A percentile compares a stretch with the other conserved stretches of the same genome.
phyloP scores from a whole-genome alignment of 2,888 invertebrate genomes.

The Tetranychus truncatus region DNA sequence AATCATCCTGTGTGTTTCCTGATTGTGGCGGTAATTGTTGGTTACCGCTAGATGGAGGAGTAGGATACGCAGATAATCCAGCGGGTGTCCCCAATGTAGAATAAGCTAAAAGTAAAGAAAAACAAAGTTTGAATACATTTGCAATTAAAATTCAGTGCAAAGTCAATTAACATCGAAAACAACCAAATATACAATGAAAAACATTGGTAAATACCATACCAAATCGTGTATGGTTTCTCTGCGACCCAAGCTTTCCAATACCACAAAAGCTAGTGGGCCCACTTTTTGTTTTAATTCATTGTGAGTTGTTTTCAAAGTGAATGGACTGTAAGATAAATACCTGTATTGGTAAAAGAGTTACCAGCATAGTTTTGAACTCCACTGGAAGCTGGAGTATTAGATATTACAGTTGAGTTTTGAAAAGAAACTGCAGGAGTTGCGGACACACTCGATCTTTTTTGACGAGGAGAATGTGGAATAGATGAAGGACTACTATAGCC shows the following conservation, averaged over 20 bases:
- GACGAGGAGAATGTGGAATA: conserved; percentile 6
- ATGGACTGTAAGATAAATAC: background rate
- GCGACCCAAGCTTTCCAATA: no score
- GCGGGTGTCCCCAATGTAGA: background rate
- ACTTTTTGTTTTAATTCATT: no score
- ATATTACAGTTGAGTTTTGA: conserved; percentile 17
- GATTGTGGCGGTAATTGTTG: conserved; percentile 7
- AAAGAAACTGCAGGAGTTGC: conserved; percentile 18
- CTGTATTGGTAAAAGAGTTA: background rate
- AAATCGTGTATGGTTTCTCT: no score
- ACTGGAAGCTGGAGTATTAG: conserved; percentile 11
- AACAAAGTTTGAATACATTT: background rate
- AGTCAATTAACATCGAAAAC: no score
- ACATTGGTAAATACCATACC: no score
- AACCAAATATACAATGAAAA: no score
- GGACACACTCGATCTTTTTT: conserved; percentile 1
- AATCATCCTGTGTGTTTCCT: conserved; percentile 14
- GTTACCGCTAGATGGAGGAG: conserved; percentile 21
- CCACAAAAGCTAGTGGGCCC: no score
- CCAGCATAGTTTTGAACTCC: background rate
- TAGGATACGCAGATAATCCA: conserved; percentile 20
- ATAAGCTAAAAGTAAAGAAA: background rate
- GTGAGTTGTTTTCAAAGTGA: no score
- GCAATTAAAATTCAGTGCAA: background rate
- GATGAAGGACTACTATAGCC: conserved; percentile 21